A percentile compares a stretch with the other conserved stretches of the same genome.
Evolutionary conservation across 2,888 invertebrate species (phyloP).

Genomic region (Drosophila kambysellisi): DNA sequence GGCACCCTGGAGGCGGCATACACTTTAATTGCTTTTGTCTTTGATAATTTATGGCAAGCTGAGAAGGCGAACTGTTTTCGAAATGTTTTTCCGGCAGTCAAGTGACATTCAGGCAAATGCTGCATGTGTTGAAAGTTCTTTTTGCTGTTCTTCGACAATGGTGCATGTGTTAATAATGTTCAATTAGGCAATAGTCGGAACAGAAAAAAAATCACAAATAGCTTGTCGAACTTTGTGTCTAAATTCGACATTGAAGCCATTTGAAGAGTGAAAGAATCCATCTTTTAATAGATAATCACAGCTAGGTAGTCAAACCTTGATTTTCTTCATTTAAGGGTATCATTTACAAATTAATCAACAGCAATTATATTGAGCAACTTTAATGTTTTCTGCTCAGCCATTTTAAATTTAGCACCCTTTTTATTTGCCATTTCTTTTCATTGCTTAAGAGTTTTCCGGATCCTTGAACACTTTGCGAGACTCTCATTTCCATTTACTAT

Average conservation of each 20-base stretch:
- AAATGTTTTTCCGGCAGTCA: constrained; percentile 13
- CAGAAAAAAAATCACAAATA: neutral
- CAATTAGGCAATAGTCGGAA: neutral
- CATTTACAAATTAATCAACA: neutral
- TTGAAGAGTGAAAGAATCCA: neutral
- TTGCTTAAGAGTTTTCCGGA: constrained; percentile 12
- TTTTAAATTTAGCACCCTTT: constrained; percentile 22
- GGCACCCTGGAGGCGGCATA: constrained; percentile 5
- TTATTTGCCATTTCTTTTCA: constrained; percentile 16
- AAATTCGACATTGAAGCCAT: neutral
- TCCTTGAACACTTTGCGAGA: constrained; percentile 22
- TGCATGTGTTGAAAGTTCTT: neutral
- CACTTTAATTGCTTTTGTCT: constrained; percentile 50
- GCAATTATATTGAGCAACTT: neutral
- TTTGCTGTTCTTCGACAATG: neutral
- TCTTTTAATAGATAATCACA: neutral
- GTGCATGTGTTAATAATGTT: neutral
- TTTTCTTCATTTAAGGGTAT: neutral
- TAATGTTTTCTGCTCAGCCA: neutral
- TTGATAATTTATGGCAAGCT: constrained; percentile 36
- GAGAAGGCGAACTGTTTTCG: constrained; percentile 2
- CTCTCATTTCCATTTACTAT: constrained; percentile 27
- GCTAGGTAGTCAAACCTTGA: neutral
- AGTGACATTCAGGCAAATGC: neutral
- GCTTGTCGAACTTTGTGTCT: neutral